These are phyloP conservation scores for Siniperca obscura DNA, from an alignment of 2,797 vertebrate genomes.

Conservation along the genomic window DNA sequence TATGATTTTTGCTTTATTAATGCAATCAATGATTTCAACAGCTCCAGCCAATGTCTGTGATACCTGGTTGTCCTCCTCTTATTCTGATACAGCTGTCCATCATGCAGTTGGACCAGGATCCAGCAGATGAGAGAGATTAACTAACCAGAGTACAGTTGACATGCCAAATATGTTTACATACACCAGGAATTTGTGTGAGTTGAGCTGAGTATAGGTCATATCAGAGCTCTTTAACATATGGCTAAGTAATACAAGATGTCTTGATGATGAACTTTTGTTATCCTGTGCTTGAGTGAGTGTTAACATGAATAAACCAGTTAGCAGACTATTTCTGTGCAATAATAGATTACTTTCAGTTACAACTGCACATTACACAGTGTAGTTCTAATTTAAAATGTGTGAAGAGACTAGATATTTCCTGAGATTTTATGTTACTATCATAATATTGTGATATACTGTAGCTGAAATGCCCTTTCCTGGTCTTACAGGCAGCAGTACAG, in stretches of 20 bases:
- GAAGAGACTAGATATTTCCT: not conserved
- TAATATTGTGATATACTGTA: too few species aligned
- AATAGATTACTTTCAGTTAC: not conserved
- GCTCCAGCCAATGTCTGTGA: conserved; percentile 17
- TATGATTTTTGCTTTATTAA: not conserved
- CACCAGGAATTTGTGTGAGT: conserved; percentile 21
- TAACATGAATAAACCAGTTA: not conserved
- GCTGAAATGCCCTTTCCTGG: too few species aligned
- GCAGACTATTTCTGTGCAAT: not conserved
- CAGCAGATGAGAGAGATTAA: conserved; percentile 23
- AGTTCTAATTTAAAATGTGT: not conserved
- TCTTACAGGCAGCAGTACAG: too few species aligned
- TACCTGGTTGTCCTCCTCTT: not conserved
- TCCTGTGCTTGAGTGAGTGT: not conserved
- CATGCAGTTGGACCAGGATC: not conserved
- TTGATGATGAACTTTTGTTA: conserved; percentile 3
- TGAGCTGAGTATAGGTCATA: not conserved
- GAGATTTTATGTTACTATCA: not conserved
- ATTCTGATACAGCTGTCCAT: not conserved
- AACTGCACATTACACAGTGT: not conserved
- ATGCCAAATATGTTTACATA: conserved; percentile 24
- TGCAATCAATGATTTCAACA: conserved; percentile 12
- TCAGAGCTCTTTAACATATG: conserved; percentile 16
- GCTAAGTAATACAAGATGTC: conserved; percentile 27
- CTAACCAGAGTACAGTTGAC: not conserved